Percentiles rank a stretch among this genome's conserved stretches.
Conservation (phyloP, 2,113 vertebrate genomes). For the Jacana jacana region DNA sequence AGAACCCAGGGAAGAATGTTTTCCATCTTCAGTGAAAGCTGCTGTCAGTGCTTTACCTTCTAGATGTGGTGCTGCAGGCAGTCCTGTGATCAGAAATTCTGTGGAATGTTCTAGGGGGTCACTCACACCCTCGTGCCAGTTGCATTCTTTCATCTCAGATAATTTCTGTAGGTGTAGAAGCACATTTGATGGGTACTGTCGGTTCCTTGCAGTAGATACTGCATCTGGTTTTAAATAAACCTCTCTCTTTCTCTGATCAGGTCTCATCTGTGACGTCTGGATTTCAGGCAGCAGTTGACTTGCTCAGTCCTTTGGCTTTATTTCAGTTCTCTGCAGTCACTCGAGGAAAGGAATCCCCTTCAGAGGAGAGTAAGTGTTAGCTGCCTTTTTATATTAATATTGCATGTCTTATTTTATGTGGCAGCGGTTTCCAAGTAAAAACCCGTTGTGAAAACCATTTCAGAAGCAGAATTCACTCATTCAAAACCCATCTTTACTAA, state of each 20-base stretch:
- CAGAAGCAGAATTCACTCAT: neutral
- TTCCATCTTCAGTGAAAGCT: neutral
- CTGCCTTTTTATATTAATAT: neutral
- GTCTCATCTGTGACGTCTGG: conserved; percentile 74
- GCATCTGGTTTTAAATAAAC: neutral
- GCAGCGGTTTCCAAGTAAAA: neutral
- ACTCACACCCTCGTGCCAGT: neutral
- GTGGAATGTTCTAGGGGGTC: neutral
- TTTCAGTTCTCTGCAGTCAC: conserved; percentile 88
- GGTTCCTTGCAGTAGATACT: neutral
- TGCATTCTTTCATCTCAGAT: neutral
- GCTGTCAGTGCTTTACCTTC: neutral
- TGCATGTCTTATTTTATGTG: neutral
- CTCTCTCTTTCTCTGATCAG: conserved; percentile 59
- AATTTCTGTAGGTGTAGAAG: neutral
- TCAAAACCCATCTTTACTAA: neutral
- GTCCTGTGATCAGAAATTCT: neutral
- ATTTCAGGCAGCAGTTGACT: conserved; percentile 73
- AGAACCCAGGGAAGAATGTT: neutral
- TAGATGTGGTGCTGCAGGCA: neutral
- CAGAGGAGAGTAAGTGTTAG: conserved; percentile 74
- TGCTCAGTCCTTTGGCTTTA: conserved; percentile 88
- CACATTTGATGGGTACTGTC: neutral
- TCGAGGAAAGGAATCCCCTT: conserved; percentile 74
- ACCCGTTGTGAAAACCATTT: neutral